Base-by-base conservation (phyloP, 2,797 vertebrate genomes). In the Spea hammondii region DNA sequence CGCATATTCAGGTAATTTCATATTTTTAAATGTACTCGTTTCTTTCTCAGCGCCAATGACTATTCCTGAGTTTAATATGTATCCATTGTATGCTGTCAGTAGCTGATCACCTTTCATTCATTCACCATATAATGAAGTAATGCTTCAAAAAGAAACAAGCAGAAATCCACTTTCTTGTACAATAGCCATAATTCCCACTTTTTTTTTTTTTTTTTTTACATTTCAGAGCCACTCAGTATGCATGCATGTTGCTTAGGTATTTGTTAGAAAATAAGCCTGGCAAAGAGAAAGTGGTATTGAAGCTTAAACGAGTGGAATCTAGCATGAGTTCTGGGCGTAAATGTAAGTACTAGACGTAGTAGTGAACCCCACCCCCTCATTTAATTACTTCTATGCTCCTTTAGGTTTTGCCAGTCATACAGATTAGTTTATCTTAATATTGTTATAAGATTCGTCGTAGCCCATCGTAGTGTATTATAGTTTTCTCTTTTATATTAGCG, bases 261-360 rank as follows among this genome's bases (percentile, higher is more conserved):
- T 81, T 96, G 77, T 92, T 98, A 79, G 90, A 95, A 85, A 91
- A 87, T 86, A 89, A 92, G 50, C 55, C 90, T 0, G 88, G 83
- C 60, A 94, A 84, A 82, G 91, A 93, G 86, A 88, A 92, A 65
- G 84, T 97, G 77, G 84, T 93, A 85, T 85, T 81, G 80, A 97
- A 94, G 84, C 93, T 99, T 70, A 91, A 92, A 88, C 90, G 87
- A 73, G 84, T 99, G 92, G 96, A 99, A 84, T 87, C 91, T 60
- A 93, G 89, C 91, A 93, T 98, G 94, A 98, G 95, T 77, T 88
- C 93, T 78, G 96, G 97, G 84, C 91, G 97, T 76, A 99, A 97
- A 92, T 85, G 97, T 98, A 91, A 97, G 97, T 96, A 90, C 86
- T 55, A 62, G 14, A 8, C 83, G 13, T 8, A 65, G 59, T 67